Percentiles rank a stretch among this genome's conserved stretches.
phyloP scores from a whole-genome alignment of 2,888 invertebrate species.

The Blastobasis adustella region DNA sequence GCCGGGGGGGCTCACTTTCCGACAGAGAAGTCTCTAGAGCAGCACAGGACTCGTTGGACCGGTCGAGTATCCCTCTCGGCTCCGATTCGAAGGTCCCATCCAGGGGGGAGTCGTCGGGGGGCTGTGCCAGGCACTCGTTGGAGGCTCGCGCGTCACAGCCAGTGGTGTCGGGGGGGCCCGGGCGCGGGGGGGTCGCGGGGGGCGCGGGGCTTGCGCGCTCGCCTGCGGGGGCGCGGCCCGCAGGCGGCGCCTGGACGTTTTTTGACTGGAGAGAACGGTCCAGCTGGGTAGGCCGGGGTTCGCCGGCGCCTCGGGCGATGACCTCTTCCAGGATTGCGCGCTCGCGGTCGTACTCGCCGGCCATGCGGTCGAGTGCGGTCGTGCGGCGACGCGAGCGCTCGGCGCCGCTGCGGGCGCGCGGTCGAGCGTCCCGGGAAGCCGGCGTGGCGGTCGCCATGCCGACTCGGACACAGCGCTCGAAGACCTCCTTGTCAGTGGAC shows the following conservation, averaged over 20 bases:
- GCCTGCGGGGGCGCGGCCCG: conserved; percentile 73
- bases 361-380: conserved; percentile 38
- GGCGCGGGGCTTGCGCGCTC: conserved; percentile 51
- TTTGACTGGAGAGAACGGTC: conserved; percentile 60
- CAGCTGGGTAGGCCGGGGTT: background rate
- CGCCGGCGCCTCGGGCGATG: conserved; percentile 74
- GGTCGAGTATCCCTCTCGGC: conserved; percentile 46
- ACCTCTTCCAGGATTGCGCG: conserved; percentile 76
- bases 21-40: conserved; percentile 59
- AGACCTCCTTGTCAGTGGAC: conserved; percentile 78
- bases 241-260: conserved; percentile 86
- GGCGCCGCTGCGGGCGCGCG: conserved; percentile 40
- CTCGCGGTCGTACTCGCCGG: conserved; percentile 38
- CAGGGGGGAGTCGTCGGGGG: conserved; percentile 28
- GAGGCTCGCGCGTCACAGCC: conserved; percentile 35
- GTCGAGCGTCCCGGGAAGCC: conserved; percentile 19
- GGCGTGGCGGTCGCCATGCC: conserved; percentile 74
- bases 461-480: conserved; percentile 85
- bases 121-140: conserved; percentile 64
- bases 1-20: conserved; percentile 29
- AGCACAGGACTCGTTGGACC: conserved; percentile 68
- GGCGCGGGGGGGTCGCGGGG: conserved; percentile 47
- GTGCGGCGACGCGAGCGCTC: conserved; percentile 4
- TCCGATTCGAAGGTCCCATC: conserved; percentile 49
- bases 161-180: conserved; percentile 7